Conservation (phyloP, 1,140 invertebrate species). For the Arion vulgaris region DNA sequence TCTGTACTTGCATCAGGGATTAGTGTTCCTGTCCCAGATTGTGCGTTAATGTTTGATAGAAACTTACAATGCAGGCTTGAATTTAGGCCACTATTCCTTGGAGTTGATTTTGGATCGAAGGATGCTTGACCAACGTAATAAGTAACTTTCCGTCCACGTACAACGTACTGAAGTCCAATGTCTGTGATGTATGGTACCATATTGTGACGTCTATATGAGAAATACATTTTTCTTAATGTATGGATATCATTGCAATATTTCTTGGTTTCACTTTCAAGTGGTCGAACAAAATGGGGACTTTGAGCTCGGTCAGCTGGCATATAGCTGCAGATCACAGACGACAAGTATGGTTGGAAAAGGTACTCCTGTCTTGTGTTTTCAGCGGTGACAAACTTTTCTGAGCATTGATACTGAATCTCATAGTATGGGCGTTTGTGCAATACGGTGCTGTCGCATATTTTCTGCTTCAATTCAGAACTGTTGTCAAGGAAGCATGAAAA, state of each 20-base stretch:
- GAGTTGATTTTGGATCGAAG: neutral
- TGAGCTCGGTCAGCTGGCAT: neutral
- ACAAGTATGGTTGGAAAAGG: neutral
- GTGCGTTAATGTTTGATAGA: too few relatives aligned
- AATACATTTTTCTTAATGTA: constrained; percentile 9
- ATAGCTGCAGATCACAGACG: neutral
- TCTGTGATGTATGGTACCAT: neutral
- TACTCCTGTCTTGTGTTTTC: neutral
- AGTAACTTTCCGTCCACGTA: neutral
- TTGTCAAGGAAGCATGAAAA: neutral
- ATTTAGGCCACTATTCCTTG: neutral
- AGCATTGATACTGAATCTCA: neutral
- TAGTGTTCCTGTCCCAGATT: neutral
- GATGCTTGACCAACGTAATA: neutral
- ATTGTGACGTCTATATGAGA: neutral
- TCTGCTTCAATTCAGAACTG: neutral
- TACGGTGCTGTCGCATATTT: neutral
- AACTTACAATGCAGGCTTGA: neutral
- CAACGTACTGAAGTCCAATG: neutral
- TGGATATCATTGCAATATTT: neutral
- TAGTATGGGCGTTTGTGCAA: neutral
- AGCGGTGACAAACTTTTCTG: neutral
- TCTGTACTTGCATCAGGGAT: neutral
- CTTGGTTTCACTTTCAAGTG: neutral
- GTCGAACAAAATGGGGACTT: neutral